Base-by-base conservation (phyloP, 2,113 vertebrate species). In the Polypterus senegalus region DNA sequence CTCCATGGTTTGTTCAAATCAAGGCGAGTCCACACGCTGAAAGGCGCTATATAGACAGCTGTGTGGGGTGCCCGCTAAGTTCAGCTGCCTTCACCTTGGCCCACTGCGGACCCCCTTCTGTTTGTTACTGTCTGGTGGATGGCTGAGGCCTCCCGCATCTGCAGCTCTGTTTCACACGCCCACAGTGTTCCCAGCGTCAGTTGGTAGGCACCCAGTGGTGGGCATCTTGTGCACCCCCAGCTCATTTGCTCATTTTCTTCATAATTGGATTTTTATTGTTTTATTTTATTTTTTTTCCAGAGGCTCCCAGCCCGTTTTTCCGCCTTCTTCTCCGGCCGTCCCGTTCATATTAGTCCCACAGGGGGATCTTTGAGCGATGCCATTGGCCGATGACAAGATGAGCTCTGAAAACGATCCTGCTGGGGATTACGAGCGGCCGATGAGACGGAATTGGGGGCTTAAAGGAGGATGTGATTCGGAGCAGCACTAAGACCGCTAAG, bases 381-480 rank as follows among this genome's bases (percentile, higher is more conserved):
- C 74, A 74, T 74, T 69, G 76, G 77, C 83, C 85, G 88, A 89
- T 79, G 79, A 72, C 79, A 74, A 79, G 75, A 86, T 87, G 81
- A 81, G 80, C 80, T 81, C 74, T 81, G 86, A 79, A 92, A 90
- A 82, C 61, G 88, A 92, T 89, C 88, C 79, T 58, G 1, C 71
- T 63, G 64, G 81, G 85, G 79, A 85, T 89, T 85, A 84, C 72
- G 81, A 78, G 61, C 69, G 77, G 82, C 76, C 75, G 82, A 82
- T 78, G 74, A 79, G 73, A 73, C 64, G 76, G 81, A 86, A 87
- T 84, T 76, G 84, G 74, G 80, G 88, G 88, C 85, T 92, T 92
- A 90, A 76, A 75, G 78, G 81, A 89, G 88, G 88, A 90, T 91
- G 85, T 88, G 86, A 86, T 75, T 80, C 78, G 81, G 89, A 91